Evolutionary conservation across 2,888 invertebrate genomes (phyloP), one percentile per base, ranked within the genome.

Genomic region (Microplitis deprimator): DNA sequence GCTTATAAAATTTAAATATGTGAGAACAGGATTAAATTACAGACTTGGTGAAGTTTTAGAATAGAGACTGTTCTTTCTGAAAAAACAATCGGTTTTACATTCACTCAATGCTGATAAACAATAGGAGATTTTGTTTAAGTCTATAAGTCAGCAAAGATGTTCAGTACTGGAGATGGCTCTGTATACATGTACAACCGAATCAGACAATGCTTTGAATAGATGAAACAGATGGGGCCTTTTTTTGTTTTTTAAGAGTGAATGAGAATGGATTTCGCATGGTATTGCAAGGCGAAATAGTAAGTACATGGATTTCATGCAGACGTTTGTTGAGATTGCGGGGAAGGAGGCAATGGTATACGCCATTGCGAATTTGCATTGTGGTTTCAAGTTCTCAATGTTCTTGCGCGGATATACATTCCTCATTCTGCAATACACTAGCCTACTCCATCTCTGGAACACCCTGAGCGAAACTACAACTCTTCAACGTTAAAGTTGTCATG

Each of bases 351-450:
- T 75, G 76, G 75, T 74, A 29, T 29, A 81, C 79, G 81, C 79
- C 78, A 79, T 79, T 76, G 79, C 80, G 83, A 84, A 85, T 85
- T 85, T 85, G 83, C 84, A 85, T 85, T 84, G 85, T 81, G 84
- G 81, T 81, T 78, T 80, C 78, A 81, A 81, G 75, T 79, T 79
- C 81, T 82, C 77, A 82, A 81, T 83, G 50, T 82, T 82, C 81
- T 82, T 80, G 81, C 80, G 75, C 79, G 61, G 20, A 16, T 69
- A 41, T 40, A 29, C 60, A 67, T 67, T 16, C 50, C 60, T 17
- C 29, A 61, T 60, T 69, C 69, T 17, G 50, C 41, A 20, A 6
- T 73, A 16, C 64, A 62, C 68, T 68, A 40, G 60, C 41, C 68
- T 73, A 6, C 29, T 40, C 39, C 29, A 20, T 62, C 41, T 59